Evolutionary conservation across 2,797 vertebrate genomes (phyloP).

Genomic region (Onychomys arenicola): DNA sequence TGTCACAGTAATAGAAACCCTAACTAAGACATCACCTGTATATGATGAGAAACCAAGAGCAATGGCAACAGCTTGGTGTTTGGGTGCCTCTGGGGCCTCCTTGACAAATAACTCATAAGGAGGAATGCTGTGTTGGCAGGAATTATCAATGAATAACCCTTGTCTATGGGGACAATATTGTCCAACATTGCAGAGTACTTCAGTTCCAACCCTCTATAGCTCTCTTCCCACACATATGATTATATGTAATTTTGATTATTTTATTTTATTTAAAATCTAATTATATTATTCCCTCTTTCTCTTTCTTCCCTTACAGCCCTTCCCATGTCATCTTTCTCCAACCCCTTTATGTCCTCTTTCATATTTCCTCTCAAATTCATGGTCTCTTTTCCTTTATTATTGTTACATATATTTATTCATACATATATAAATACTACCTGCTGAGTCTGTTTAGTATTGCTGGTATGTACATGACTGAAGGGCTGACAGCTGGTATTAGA

Average conservation of each 20-base stretch:
- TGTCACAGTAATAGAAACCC: no score
- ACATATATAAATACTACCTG: background rate
- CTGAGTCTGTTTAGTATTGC: background rate
- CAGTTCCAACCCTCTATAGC: background rate
- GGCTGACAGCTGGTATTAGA: no score
- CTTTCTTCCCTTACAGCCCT: background rate
- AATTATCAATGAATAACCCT: background rate
- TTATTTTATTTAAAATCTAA: background rate
- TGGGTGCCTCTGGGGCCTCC: background rate
- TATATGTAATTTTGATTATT: background rate
- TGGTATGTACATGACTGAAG: background rate
- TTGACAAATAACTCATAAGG: background rate
- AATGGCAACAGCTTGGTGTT: background rate
- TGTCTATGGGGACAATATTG: background rate
- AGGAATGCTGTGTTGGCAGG: background rate
- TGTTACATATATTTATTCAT: background rate
- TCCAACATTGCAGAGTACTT: background rate
- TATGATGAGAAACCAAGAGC: background rate
- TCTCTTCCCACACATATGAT: background rate
- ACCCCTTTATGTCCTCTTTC: background rate
- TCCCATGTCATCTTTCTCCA: background rate
- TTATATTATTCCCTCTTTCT: background rate
- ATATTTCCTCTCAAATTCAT: background rate
- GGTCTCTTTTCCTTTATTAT: background rate
- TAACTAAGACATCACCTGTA: background rate